phyloP scores from a whole-genome alignment of 2,888 invertebrate species.

The Cryptocheilus praepositus region DNA sequence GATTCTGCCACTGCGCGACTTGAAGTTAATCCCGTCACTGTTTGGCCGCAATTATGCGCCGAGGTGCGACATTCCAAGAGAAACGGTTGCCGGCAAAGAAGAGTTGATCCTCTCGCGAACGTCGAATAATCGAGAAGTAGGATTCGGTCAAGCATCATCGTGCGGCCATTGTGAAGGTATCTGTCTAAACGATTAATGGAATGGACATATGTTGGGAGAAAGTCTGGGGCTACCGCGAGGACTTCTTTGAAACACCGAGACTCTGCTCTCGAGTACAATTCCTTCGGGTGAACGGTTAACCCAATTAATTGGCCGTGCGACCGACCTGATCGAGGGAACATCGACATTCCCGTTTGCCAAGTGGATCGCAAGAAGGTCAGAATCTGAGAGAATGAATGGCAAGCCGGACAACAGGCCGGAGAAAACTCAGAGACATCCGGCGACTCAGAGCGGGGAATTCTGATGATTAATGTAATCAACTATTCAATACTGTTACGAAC shows the following conservation, averaged over 20 bases:
- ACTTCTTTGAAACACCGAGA: conserved; percentile 40
- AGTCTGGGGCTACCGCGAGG: conserved; percentile 33
- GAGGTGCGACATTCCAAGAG: neutral
- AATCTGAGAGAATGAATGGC: neutral
- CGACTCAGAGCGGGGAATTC: too few species aligned
- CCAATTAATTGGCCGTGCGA: conserved; percentile 42
- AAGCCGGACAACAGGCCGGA: neutral
- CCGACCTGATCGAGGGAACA: conserved; percentile 29
- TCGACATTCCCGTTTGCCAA: conserved; percentile 21
- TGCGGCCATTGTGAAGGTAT: too few species aligned
- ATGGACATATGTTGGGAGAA: conserved; percentile 31
- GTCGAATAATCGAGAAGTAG: neutral
- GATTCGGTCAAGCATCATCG: conserved; percentile 1
- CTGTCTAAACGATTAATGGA: too few species aligned
- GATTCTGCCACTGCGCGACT: too few species aligned
- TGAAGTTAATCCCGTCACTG: too few species aligned
- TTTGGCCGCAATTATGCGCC: neutral
- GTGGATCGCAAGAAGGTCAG: neutral
- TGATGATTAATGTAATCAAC: too few species aligned
- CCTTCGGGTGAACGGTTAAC: conserved; percentile 36
- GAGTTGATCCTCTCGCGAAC: too few species aligned
- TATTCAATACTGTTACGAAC: too few species aligned
- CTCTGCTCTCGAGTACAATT: conserved; percentile 36
- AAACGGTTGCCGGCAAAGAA: neutral
- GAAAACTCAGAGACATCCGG: neutral